Evolutionary conservation across 2,797 vertebrate genomes (phyloP).

Genomic region (Schizopygopsis malacanthus): DNA sequence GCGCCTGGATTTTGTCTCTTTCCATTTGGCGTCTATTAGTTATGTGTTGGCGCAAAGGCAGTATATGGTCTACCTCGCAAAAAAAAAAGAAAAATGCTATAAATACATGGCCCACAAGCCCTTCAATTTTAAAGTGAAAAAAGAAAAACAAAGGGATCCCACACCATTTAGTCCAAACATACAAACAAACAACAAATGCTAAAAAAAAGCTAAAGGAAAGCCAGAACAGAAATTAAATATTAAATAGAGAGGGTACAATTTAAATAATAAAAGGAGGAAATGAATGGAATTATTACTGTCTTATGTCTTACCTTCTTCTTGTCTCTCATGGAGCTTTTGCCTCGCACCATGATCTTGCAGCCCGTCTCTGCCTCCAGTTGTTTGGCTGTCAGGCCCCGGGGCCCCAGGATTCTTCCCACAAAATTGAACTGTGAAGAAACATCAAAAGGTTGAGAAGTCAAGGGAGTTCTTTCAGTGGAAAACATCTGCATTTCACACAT

Average conservation of each 20-base stretch:
- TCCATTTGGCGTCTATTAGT: constrained; percentile 48
- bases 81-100: constrained; percentile 11
- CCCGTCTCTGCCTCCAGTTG: constrained; percentile 98
- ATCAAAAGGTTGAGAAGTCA: constrained; percentile 28
- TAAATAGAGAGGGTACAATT: not conserved
- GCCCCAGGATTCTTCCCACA: constrained; percentile 97
- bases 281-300: too few relatives aligned
- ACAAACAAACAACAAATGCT: too few relatives aligned
- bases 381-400: constrained; percentile 96
- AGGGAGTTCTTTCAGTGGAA: constrained; percentile 36
- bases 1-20: constrained; percentile 40
- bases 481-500: constrained; percentile 41
- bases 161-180: not conserved
- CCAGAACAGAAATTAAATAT: not conserved
- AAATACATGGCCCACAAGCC: not conserved
- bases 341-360: constrained; percentile 99
- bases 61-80: not conserved
- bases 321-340: constrained; percentile 99
- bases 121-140: constrained; percentile 37
- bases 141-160: constrained; percentile 4
- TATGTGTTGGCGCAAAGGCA: constrained; percentile 23
- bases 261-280: not conserved
- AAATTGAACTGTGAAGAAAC: constrained; percentile 89
- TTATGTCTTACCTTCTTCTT: constrained; percentile 91
- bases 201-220: not conserved